These are phyloP conservation scores for Vannuccia rotundouncinata DNA, from an alignment of 2,888 invertebrate species.

Conservation along the genomic window DNA sequence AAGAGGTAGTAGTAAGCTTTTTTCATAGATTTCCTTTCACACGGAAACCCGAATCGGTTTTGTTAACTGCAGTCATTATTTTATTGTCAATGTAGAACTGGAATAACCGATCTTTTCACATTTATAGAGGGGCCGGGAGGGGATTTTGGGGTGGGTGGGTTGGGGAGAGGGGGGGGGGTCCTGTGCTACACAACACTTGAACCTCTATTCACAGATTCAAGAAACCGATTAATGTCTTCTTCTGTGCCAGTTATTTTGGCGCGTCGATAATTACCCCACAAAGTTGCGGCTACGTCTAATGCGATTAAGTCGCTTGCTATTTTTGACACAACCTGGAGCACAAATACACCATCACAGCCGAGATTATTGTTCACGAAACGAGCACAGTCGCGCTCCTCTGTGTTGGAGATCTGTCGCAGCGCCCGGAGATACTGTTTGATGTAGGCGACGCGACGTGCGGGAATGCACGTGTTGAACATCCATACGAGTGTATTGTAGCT, in stretches of 20 bases:
- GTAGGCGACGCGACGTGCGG: conserved; percentile 48
- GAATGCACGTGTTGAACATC: conserved; percentile 46
- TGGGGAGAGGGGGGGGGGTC: too few species aligned
- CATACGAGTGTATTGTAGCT: conserved; percentile 49
- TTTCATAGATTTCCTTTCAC: too few species aligned
- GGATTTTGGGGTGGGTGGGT: too few species aligned
- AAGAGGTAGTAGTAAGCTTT: too few species aligned
- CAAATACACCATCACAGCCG: conserved; percentile 53
- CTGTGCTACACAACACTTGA: conserved; percentile 30
- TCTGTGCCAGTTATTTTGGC: conserved; percentile 41
- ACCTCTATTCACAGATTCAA: conserved; percentile 35
- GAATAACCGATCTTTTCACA: too few species aligned
- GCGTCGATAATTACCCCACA: conserved; percentile 45
- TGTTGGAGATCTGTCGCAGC: conserved; percentile 55
- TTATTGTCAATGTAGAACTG: too few species aligned
- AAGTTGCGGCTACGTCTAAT: conserved; percentile 44
- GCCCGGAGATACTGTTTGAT: conserved; percentile 57
- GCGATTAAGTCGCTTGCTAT: conserved; percentile 45
- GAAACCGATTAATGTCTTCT: conserved; percentile 34
- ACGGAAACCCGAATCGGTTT: too few species aligned
- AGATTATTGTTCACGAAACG: conserved; percentile 52
- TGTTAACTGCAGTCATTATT: too few species aligned
- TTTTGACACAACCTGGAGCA: conserved; percentile 46
- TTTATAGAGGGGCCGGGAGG: too few species aligned
- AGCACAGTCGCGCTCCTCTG: conserved; percentile 51